Conservation (phyloP, 2,113 vertebrate species). For the Diphyllodes magnificus region DNA sequence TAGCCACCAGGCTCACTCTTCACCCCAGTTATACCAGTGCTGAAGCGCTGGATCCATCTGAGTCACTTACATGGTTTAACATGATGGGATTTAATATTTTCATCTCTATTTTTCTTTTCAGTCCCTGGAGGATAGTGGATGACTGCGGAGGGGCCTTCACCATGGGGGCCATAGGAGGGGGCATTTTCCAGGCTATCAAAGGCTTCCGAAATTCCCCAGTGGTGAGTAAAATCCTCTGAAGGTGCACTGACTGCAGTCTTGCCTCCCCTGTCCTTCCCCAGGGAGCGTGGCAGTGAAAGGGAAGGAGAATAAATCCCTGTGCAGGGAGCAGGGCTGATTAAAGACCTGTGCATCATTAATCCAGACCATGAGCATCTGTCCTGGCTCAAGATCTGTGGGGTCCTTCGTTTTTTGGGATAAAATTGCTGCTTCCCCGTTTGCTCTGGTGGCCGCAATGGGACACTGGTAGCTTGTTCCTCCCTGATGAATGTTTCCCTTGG, state of each 20-base stretch:
- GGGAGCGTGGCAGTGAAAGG: not conserved
- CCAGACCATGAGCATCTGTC: not conserved
- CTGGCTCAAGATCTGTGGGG: not conserved
- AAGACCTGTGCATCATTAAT: not conserved
- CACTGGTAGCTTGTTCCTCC: not conserved
- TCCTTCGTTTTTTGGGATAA: not conserved
- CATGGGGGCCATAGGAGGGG: slow-evolving; percentile 94
- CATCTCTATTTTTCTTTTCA: not conserved
- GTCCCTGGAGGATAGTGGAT: slow-evolving; percentile 97
- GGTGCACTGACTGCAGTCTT: not conserved
- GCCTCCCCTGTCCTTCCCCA: not conserved
- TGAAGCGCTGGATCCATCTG: not conserved
- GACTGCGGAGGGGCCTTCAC: slow-evolving; percentile 97
- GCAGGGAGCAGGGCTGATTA: too few species aligned
- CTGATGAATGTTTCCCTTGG: not conserved
- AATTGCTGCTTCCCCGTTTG: not conserved
- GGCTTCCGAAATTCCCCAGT: slow-evolving; percentile 93
- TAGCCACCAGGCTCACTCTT: not conserved
- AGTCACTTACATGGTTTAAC: too few species aligned
- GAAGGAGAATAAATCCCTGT: not conserved
- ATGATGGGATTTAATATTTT: not conserved
- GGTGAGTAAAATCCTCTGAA: slow-evolving; percentile 72
- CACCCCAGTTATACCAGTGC: not conserved
- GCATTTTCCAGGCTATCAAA: slow-evolving; percentile 95
- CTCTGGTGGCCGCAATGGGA: not conserved